Conservation (phyloP, 2,113 vertebrate genomes). For the Myrmophylax atrothorax region DNA sequence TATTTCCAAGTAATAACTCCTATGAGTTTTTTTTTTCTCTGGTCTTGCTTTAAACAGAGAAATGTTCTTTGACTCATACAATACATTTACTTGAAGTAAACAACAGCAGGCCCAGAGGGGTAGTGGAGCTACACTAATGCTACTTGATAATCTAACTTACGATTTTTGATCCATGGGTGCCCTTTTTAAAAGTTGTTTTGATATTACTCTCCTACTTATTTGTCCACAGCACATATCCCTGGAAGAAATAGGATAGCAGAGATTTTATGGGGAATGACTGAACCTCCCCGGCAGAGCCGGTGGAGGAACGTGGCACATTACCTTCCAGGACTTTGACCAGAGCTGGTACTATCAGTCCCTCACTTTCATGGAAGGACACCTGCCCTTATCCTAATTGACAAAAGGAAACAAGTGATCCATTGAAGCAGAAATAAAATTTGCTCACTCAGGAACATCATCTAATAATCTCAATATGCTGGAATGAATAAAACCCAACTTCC, state of each 20-base stretch:
- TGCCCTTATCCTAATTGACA: neutral
- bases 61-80: neutral
- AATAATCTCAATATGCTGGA: neutral
- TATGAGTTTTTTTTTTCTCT: neutral
- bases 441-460: neutral
- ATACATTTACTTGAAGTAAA: neutral
- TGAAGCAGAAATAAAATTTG: neutral
- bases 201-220: neutral
- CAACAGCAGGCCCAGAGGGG: neutral
- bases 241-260: neutral
- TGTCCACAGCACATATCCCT: neutral
- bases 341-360: neutral
- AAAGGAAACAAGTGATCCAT: neutral
- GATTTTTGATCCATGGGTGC: neutral
- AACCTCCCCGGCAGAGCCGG: neutral
- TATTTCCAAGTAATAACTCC: neutral
- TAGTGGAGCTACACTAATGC: neutral
- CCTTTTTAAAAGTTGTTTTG: neutral
- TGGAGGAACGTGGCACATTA: neutral
- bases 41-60: neutral
- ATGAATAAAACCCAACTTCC: neutral
- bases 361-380: neutral
- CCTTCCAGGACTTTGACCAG: neutral
- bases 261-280: neutral
- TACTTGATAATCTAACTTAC: neutral